A percentile compares a stretch with the other conserved stretches of the same genome.
Conservation (phyloP, 1,140 invertebrate genomes). For the Leptinotarsa texana region DNA sequence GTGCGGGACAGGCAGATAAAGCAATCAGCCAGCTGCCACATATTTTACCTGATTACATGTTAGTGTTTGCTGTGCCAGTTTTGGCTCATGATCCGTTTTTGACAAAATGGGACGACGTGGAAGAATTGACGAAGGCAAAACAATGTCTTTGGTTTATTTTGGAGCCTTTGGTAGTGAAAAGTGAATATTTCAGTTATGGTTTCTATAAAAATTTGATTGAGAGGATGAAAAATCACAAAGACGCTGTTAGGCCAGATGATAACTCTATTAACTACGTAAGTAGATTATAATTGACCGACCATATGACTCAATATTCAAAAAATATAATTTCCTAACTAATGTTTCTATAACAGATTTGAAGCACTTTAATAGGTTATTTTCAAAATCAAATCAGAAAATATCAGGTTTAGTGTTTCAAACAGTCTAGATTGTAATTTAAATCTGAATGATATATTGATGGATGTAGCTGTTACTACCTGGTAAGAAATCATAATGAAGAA, state of each 20-base stretch:
- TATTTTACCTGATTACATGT: slow-evolving; percentile 93
- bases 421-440: too few species aligned
- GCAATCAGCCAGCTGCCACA: slow-evolving; percentile 77
- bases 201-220: slow-evolving; percentile 95
- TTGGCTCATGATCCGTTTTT: slow-evolving; percentile 89
- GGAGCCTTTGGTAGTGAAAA: slow-evolving; percentile 90
- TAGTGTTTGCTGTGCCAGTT: slow-evolving; percentile 92
- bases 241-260: slow-evolving; percentile 81
- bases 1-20: slow-evolving; percentile 62
- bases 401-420: too few species aligned
- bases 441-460: too few species aligned
- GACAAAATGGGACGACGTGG: slow-evolving; percentile 69
- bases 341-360: background rate
- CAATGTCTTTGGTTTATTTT: slow-evolving; percentile 92
- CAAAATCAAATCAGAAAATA: too few species aligned
- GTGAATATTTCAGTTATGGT: slow-evolving; percentile 92
- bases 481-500: too few species aligned
- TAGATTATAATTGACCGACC: slow-evolving; percentile 33
- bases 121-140: slow-evolving; percentile 76
- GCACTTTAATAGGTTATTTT: too few species aligned
- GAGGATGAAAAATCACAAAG: slow-evolving; percentile 89
- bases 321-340: background rate
- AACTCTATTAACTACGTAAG: slow-evolving; percentile 79
- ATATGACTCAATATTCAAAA: background rate
- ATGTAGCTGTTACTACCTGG: too few species aligned